Percentiles rank a stretch among this genome's conserved stretches.
Evolutionary conservation across 2,888 invertebrate species (phyloP).

Genomic region (Aphidoletes aphidimyza): DNA sequence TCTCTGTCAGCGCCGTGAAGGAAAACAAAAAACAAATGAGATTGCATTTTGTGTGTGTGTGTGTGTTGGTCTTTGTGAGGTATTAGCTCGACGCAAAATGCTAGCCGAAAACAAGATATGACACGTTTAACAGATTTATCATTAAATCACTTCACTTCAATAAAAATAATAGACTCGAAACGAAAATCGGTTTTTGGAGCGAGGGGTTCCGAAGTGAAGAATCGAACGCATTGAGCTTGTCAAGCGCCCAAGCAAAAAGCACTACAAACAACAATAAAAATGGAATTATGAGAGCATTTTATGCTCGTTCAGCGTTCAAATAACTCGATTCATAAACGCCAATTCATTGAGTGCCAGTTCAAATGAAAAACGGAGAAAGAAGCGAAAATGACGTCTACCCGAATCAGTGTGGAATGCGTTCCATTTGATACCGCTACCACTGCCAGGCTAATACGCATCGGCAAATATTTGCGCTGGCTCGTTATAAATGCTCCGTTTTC

Average conservation of each 20-base stretch:
- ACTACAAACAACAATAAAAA: conserved; percentile 39
- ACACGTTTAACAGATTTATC: conserved; percentile 56
- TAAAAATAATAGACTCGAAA: conserved; percentile 52
- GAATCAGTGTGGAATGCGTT: too few species aligned
- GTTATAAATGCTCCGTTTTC: neutral
- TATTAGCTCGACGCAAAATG: conserved; percentile 47
- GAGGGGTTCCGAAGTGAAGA: too few species aligned
- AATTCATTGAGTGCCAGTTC: neutral
- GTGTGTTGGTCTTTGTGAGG: neutral
- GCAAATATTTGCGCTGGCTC: neutral
- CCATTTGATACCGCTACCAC: too few species aligned
- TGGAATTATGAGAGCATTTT: conserved; percentile 40
- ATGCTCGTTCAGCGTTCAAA: conserved; percentile 46
- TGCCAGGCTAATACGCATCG: conserved; percentile 51
- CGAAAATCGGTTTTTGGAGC: conserved; percentile 11
- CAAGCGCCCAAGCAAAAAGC: conserved; percentile 11
- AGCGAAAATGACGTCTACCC: too few species aligned
- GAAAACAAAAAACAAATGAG: conserved; percentile 30
- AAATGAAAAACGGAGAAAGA: neutral
- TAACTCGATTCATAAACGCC: neutral
- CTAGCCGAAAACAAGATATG: conserved; percentile 55
- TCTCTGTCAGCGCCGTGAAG: too few species aligned
- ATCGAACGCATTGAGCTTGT: neutral
- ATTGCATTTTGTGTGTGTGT: neutral
- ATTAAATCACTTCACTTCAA: conserved; percentile 54